Conservation (phyloP, 2,113 vertebrate genomes). For the Carassius gibelio region DNA sequence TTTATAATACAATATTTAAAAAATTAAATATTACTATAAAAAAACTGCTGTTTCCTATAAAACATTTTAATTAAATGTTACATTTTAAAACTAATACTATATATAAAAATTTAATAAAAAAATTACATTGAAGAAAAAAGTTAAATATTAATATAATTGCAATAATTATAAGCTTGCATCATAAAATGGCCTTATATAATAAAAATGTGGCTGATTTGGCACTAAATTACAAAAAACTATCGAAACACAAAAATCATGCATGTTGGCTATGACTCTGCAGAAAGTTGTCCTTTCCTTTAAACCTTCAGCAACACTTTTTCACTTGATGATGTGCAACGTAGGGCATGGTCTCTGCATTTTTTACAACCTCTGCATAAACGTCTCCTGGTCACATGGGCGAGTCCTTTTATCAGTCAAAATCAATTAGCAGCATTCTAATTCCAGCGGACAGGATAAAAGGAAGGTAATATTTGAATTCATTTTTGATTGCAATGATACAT, state of each 20-base stretch:
- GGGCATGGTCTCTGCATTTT: slow-evolving; percentile 54
- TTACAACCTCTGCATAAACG: slow-evolving; percentile 52
- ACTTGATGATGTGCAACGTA: not conserved
- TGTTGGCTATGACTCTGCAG: slow-evolving; percentile 29
- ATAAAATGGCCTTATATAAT: not conserved
- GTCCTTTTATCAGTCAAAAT: slow-evolving; percentile 91
- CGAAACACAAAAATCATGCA: slow-evolving; percentile 28
- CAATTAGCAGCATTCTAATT: slow-evolving; percentile 97
- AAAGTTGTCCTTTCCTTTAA: slow-evolving; percentile 51
- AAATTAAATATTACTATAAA: not conserved
- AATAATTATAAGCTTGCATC: not conserved
- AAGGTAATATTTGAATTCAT: slow-evolving; percentile 98
- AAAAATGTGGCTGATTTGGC: not conserved
- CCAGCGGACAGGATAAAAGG: slow-evolving; percentile 96
- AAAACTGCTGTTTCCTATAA: not conserved
- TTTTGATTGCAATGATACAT: slow-evolving; percentile 96
- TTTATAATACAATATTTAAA: not conserved
- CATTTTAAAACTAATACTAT: not conserved
- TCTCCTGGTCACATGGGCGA: slow-evolving; percentile 61
- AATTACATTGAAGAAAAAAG: not conserved
- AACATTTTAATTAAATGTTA: not conserved
- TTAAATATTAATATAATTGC: no score
- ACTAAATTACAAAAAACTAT: slow-evolving; percentile 31
- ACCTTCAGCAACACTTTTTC: slow-evolving; percentile 54
- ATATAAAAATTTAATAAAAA: no score